phyloP scores from a whole-genome alignment of 2,797 vertebrate genomes.

The Spinus olivaceus region DNA sequence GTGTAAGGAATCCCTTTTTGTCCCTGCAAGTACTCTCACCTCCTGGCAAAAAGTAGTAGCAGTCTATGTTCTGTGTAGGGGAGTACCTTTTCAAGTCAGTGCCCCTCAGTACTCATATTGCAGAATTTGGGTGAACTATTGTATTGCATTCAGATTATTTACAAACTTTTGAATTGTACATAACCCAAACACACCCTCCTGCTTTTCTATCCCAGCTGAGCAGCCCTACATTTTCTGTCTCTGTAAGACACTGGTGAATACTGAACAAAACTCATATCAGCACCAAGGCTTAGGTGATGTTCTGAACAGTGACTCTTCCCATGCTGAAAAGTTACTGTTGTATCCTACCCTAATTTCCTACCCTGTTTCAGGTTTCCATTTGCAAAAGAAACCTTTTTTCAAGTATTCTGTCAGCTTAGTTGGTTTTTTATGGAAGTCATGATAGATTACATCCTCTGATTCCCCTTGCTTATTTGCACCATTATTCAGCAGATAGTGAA shows the following conservation, averaged over 20 bases:
- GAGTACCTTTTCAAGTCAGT: neutral
- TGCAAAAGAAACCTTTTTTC: neutral
- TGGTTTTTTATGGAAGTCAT: neutral
- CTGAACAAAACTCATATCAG: neutral
- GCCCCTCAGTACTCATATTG: neutral
- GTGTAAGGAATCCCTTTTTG: neutral
- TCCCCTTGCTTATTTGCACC: neutral
- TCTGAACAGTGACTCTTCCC: accelerated
- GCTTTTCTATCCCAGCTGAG: neutral
- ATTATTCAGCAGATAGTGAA: neutral
- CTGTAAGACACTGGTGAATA: neutral
- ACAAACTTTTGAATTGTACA: neutral
- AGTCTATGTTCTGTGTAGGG: neutral
- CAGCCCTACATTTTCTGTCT: neutral
- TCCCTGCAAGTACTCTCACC: neutral
- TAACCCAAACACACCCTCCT: neutral
- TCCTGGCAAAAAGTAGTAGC: neutral
- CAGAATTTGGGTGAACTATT: neutral
- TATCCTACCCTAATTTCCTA: neutral
- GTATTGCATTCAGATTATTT: neutral
- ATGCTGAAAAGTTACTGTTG: neutral
- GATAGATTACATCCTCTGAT: neutral
- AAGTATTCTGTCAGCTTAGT: neutral
- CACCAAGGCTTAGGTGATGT: neutral
- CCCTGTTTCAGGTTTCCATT: neutral